These are phyloP conservation scores for Herminia tarsipennalis DNA, from an alignment of 2,888 invertebrate genomes.

Conservation along the genomic window DNA sequence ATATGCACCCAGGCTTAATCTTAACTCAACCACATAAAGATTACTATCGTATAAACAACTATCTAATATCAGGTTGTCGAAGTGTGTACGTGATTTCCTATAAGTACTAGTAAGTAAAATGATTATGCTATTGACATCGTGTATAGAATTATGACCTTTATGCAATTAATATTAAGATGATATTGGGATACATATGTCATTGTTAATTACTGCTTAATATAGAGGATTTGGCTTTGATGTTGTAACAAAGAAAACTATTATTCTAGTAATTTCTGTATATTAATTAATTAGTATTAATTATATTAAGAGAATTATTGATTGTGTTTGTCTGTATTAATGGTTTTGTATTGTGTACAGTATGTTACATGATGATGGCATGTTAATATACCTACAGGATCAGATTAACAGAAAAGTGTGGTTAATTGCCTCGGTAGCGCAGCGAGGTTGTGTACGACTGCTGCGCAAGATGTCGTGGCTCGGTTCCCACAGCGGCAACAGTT, in stretches of 20 bases:
- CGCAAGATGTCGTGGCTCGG: no score
- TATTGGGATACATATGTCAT: constrained; percentile 19
- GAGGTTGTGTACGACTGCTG: no score
- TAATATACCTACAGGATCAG: neutral
- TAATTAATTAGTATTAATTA: constrained; percentile 43
- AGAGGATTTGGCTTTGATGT: constrained; percentile 40
- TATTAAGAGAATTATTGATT: constrained; percentile 13
- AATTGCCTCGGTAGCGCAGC: no score
- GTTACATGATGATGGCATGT: neutral
- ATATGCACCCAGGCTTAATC: constrained; percentile 22
- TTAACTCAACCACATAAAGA: constrained; percentile 21
- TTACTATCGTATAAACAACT: constrained; percentile 15
- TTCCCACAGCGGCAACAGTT: no score
- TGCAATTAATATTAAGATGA: constrained; percentile 15
- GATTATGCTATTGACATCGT: constrained; percentile 36
- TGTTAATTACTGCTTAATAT: constrained; percentile 46
- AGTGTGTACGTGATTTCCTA: constrained; percentile 59
- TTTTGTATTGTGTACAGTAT: neutral
- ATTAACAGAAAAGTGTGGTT: no score
- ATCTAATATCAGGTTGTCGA: constrained; percentile 26
- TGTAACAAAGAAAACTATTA: constrained; percentile 39
- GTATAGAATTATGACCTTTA: constrained; percentile 39
- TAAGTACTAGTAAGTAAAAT: constrained; percentile 47
- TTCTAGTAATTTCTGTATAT: constrained; percentile 26
- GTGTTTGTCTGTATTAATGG: constrained; percentile 7